Evolutionary conservation across 2,113 vertebrate species (phyloP).

Genomic region (Cavia porcellus): DNA sequence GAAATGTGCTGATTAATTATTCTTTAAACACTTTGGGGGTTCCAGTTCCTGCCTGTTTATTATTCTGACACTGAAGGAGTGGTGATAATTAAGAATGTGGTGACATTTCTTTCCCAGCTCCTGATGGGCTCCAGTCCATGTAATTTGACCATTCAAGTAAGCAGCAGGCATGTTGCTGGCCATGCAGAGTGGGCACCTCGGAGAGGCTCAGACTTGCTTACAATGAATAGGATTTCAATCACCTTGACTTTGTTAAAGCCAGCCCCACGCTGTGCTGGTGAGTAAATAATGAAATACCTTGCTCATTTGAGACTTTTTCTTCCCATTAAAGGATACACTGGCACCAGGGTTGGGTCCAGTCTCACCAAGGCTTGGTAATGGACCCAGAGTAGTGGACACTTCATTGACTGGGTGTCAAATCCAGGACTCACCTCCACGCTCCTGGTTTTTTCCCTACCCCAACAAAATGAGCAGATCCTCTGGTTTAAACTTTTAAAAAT

Average conservation of each 20-base stretch:
- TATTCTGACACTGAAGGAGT: conserved; percentile 69
- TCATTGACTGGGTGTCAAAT: not conserved
- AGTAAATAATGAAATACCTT: conserved; percentile 34
- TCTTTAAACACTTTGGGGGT: conserved; percentile 64
- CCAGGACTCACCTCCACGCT: not conserved
- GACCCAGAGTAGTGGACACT: not conserved
- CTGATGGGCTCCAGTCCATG: conserved; percentile 9
- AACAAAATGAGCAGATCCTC: not conserved
- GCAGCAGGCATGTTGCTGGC: not conserved
- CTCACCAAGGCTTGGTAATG: not conserved
- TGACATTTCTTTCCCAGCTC: conserved; percentile 9
- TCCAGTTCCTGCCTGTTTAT: conserved; percentile 52
- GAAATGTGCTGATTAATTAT: conserved; percentile 66
- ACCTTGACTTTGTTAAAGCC: conserved; percentile 12
- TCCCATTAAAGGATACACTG: not conserved
- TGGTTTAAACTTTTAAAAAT: not conserved
- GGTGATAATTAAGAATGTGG: conserved; percentile 61
- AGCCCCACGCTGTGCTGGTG: not conserved
- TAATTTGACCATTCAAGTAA: not conserved
- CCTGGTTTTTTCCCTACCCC: not conserved
- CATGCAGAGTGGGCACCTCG: not conserved
- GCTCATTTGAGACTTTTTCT: not conserved
- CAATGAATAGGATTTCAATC: conserved; percentile 68
- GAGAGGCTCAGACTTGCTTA: conserved; percentile 12
- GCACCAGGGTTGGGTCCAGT: not conserved